Percentiles rank a stretch among this genome's conserved stretches.
These are phyloP conservation scores for Perccottus glenii DNA, from an alignment of 2,113 vertebrate genomes.

Conservation along the genomic window DNA sequence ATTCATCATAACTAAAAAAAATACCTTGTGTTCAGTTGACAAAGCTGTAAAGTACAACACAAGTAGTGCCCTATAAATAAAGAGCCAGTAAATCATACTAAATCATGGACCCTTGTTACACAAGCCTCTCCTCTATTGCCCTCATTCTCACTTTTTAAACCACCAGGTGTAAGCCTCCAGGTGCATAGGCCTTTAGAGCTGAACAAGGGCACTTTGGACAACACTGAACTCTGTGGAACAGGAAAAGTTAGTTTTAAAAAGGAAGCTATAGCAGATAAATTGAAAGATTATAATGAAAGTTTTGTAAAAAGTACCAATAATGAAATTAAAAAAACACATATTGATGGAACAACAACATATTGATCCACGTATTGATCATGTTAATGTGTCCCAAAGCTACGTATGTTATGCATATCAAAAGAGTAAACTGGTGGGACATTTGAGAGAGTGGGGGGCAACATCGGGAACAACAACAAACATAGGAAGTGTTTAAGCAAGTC, in stretches of 20 bases:
- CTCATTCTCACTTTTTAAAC: neutral
- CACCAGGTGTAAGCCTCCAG: neutral
- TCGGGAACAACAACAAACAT: slow-evolving; percentile 26
- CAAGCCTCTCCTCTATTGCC: neutral
- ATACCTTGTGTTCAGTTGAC: slow-evolving; percentile 1
- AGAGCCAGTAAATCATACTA: slow-evolving; percentile 3
- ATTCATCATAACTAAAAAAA: too few species aligned
- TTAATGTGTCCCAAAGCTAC: neutral
- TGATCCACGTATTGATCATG: neutral
- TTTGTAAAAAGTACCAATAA: too few species aligned
- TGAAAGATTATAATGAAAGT: too few species aligned
- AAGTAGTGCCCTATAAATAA: slow-evolving; percentile 7
- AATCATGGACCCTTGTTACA: too few species aligned
- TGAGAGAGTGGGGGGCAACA: slow-evolving; percentile 25
- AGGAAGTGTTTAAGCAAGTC: slow-evolving; percentile 38
- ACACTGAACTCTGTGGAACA: too few species aligned
- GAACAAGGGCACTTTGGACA: neutral
- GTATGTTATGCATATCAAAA: slow-evolving; percentile 4
- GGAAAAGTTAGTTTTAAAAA: too few species aligned
- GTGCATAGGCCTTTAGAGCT: neutral
- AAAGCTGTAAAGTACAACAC: neutral
- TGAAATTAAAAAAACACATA: too few species aligned
- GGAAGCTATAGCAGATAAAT: too few species aligned
- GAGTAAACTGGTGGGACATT: slow-evolving; percentile 8
- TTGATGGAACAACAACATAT: neutral